phyloP scores from a whole-genome alignment of 2,113 vertebrate species.

The Gavialis gangeticus region DNA sequence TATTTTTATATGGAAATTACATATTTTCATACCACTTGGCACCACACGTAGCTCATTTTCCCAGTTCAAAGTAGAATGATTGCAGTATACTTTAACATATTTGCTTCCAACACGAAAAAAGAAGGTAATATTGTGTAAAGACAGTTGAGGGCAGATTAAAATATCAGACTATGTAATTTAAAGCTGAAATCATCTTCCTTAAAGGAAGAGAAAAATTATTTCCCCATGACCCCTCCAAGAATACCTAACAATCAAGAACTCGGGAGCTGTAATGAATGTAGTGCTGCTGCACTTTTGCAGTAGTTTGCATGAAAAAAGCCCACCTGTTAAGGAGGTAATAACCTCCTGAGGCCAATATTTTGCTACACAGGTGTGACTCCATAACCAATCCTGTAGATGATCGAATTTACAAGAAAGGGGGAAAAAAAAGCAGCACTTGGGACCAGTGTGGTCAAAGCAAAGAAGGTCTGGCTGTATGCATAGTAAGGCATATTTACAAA shows the following conservation, averaged over 20 bases:
- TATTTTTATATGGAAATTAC: constrained; percentile 78
- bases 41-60: constrained; percentile 48
- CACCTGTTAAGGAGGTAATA: neutral
- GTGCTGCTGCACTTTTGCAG: too few relatives aligned
- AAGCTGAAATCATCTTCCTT: neutral
- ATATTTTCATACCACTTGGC: constrained; percentile 48
- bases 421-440: too few relatives aligned
- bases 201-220: neutral
- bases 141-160: neutral
- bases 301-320: neutral
- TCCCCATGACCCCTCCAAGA: neutral
- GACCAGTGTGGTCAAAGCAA: neutral
- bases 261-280: neutral
- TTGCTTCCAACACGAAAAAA: constrained; percentile 2
- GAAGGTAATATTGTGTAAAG: neutral
- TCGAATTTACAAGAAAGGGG: too few relatives aligned
- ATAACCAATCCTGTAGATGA: neutral
- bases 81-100: constrained; percentile 4
- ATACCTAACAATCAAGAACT: neutral
- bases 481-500: neutral
- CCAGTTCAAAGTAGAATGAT: constrained; percentile 37
- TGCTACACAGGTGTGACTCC: neutral
- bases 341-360: neutral
- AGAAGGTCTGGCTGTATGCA: neutral
- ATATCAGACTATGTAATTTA: neutral